These are phyloP conservation scores for Ficedula albicollis DNA, from an alignment of 2,797 vertebrate species.

Conservation along the genomic window DNA sequence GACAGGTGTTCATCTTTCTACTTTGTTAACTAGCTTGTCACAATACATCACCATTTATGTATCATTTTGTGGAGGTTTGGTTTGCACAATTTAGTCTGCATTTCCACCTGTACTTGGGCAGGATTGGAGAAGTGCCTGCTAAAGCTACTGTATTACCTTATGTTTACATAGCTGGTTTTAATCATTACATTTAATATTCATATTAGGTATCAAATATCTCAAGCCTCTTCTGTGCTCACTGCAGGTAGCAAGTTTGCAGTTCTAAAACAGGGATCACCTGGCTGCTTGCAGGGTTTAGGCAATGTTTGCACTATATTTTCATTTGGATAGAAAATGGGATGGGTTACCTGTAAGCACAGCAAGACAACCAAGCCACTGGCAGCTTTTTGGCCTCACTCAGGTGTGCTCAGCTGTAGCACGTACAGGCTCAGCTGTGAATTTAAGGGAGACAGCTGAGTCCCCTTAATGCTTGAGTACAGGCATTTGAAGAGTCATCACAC, in stretches of 20 bases:
- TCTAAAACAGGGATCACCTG: not conserved
- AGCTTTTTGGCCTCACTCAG: not conserved
- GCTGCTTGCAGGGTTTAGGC: not conserved
- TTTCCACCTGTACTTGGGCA: not conserved
- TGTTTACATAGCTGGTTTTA: not conserved
- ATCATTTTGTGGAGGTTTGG: not conserved
- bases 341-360: not conserved
- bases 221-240: not conserved
- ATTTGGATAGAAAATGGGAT: not conserved
- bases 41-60: not conserved
- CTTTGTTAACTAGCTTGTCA: slow-evolving; percentile 26
- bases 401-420: not conserved
- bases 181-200: not conserved
- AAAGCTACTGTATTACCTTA: not conserved
- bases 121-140: not conserved
- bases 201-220: not conserved
- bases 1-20: not conserved
- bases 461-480: not conserved
- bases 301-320: not conserved
- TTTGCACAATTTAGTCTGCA: not conserved
- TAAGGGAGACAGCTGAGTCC: not conserved
- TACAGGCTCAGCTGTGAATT: not conserved
- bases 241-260: not conserved
- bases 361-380: not conserved
- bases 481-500: not conserved